phyloP scores from a whole-genome alignment of 2,888 invertebrate species.

The Schizaphis graminum region DNA sequence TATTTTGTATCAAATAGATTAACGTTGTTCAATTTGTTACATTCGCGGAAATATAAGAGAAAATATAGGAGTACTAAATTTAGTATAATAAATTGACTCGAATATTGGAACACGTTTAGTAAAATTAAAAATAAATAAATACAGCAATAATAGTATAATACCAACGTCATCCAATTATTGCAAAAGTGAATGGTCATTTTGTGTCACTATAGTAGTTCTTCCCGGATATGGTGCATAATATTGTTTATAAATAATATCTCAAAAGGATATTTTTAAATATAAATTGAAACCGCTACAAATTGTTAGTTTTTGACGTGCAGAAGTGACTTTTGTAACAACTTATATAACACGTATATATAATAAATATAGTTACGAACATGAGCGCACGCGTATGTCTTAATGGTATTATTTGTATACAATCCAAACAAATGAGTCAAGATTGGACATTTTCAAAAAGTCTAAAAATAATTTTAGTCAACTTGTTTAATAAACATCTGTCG shows the following conservation, averaged over 20 bases:
- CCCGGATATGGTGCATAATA: background rate
- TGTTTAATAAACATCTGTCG: conserved; percentile 53
- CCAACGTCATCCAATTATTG: background rate
- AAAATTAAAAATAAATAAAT: background rate
- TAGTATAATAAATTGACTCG: background rate
- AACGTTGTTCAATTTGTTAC: background rate
- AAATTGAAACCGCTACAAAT: conserved; percentile 19
- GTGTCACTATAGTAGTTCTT: background rate
- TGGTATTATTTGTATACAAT: conserved; percentile 45
- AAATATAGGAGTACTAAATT: background rate
- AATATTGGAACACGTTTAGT: background rate
- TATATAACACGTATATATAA: background rate
- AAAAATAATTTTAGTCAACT: conserved; percentile 44
- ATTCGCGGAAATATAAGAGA: background rate
- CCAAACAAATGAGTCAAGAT: conserved; percentile 21
- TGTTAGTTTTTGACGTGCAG: conserved; percentile 30
- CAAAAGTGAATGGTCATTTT: background rate
- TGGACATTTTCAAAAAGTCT: conserved; percentile 46
- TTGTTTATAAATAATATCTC: background rate
- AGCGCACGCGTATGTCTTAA: background rate
- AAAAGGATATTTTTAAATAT: conserved; percentile 34
- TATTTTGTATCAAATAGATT: too few species aligned
- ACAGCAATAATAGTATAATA: background rate
- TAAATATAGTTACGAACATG: background rate
- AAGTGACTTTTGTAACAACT: conserved; percentile 27